A percentile compares a stretch with the other conserved stretches of the same genome.
Evolutionary conservation across 2,888 invertebrate genomes (phyloP).

Genomic region (Hipparchia sbordonii): DNA sequence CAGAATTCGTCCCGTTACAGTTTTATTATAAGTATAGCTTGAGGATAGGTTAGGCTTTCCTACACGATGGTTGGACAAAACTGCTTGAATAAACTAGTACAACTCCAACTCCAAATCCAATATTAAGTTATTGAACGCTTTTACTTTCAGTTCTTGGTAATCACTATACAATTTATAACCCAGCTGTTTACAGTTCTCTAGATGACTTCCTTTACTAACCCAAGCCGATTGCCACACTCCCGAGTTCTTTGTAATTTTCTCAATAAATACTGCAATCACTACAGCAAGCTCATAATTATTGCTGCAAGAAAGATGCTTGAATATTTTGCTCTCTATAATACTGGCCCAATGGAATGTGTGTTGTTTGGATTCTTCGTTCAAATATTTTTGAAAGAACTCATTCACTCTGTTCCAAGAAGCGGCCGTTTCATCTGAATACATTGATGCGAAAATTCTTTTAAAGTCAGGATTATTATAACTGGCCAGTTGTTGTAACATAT

Average conservation of each 20-base stretch:
- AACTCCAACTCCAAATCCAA: too few relatives aligned
- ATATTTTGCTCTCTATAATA: conserved; percentile 38
- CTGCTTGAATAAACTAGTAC: too few relatives aligned
- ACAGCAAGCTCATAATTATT: conserved; percentile 39
- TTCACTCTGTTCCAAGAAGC: conserved; percentile 34
- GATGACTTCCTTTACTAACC: conserved; percentile 22
- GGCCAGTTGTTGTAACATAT: conserved; percentile 35
- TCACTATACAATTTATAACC: conserved; percentile 21
- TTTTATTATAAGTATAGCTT: too few relatives aligned
- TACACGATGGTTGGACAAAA: too few relatives aligned
- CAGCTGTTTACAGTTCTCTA: conserved; percentile 21
- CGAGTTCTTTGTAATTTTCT: conserved; percentile 22
- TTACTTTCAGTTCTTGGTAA: not conserved
- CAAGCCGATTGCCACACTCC: conserved; percentile 42
- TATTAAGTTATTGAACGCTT: too few relatives aligned
- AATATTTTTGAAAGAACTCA: conserved; percentile 32
- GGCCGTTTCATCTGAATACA: conserved; percentile 36
- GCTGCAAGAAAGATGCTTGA: conserved; percentile 38
- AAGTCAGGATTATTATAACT: not conserved
- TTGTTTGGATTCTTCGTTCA: conserved; percentile 23
- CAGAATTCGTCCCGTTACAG: too few relatives aligned
- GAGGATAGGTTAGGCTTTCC: too few relatives aligned
- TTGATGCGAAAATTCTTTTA: conserved; percentile 16
- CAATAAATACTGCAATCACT: conserved; percentile 39
- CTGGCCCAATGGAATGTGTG: conserved; percentile 42